Percentiles rank a stretch among this genome's conserved stretches.
Evolutionary conservation across 2,113 vertebrate genomes (phyloP).

Genomic region (Gymnogyps californianus): DNA sequence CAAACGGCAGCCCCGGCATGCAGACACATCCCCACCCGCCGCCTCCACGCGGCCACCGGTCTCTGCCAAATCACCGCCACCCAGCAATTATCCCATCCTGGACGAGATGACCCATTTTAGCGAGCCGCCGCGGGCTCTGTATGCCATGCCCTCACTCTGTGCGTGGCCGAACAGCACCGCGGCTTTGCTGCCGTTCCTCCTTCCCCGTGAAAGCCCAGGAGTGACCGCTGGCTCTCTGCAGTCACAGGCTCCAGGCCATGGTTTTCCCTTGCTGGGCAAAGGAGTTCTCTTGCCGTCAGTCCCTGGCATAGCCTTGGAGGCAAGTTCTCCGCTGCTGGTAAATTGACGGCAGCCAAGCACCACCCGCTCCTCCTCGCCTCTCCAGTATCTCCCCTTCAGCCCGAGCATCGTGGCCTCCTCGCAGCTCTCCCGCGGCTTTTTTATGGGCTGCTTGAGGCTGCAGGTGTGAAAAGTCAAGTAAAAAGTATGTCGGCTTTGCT

Average conservation of each 20-base stretch:
- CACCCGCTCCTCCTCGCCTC: neutral
- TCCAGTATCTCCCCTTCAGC: neutral
- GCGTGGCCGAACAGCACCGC: neutral
- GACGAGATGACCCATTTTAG: neutral
- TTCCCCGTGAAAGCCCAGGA: neutral
- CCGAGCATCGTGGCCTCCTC: neutral
- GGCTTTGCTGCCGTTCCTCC: neutral
- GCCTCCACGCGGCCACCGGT: rapidly evolving
- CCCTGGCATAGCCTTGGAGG: neutral
- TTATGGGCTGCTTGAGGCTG: neutral
- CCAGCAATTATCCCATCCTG: neutral
- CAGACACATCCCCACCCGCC: neutral
- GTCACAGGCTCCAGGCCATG: neutral
- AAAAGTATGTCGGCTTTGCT: neutral
- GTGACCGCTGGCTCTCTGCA: neutral
- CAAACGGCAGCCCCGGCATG: neutral
- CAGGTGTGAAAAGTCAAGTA: neutral
- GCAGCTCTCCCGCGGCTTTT: neutral
- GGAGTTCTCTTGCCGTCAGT: neutral
- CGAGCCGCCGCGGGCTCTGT: too few species aligned
- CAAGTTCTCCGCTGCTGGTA: neutral
- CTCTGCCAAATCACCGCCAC: neutral
- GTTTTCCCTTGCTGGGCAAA: neutral
- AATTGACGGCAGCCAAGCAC: neutral
- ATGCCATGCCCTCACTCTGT: rapidly evolving